These are phyloP conservation scores for Semaprochilodus insignis DNA, from an alignment of 2,797 vertebrate species.

Conservation along the genomic window DNA sequence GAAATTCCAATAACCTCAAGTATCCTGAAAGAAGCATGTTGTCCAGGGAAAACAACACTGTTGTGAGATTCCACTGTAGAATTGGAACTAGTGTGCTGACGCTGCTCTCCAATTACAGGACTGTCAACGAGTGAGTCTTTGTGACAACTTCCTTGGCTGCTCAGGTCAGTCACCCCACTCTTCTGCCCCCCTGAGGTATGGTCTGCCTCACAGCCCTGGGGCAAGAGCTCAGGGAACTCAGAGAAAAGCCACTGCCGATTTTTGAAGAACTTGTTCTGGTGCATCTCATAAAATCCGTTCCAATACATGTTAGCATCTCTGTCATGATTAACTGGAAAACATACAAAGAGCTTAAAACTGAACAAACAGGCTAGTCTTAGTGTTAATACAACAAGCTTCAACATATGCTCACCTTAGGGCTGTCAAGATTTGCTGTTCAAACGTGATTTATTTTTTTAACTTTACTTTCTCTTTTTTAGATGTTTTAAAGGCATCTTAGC, in stretches of 20 bases:
- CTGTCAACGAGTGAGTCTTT: constrained; percentile 6
- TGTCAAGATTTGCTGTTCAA: background rate
- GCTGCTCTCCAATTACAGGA: constrained; percentile 35
- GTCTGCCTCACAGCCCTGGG: constrained; percentile 55
- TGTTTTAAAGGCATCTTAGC: no score
- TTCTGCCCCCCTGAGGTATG: constrained; percentile 11
- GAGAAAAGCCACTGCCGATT: constrained; percentile 87
- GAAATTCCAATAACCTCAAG: constrained; percentile 81
- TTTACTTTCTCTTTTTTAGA: background rate
- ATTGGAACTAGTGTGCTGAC: constrained; percentile 30
- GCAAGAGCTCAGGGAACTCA: constrained; percentile 93
- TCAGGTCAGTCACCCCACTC: constrained; percentile 35
- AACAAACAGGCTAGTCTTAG: background rate
- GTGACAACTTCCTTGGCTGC: background rate
- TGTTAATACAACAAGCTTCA: background rate
- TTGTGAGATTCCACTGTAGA: constrained; percentile 40
- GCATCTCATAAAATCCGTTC: constrained; percentile 89
- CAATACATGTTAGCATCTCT: constrained; percentile 86
- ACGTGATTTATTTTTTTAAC: background rate
- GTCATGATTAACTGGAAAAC: constrained; percentile 83
- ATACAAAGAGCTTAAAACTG: constrained; percentile 23
- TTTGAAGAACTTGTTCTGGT: constrained; percentile 93
- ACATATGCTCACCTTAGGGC: background rate
- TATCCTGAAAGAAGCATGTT: constrained; percentile 84
- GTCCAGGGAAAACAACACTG: constrained; percentile 79